phyloP scores from a whole-genome alignment of 2,797 vertebrate species.

The Oreochromis grahami region DNA sequence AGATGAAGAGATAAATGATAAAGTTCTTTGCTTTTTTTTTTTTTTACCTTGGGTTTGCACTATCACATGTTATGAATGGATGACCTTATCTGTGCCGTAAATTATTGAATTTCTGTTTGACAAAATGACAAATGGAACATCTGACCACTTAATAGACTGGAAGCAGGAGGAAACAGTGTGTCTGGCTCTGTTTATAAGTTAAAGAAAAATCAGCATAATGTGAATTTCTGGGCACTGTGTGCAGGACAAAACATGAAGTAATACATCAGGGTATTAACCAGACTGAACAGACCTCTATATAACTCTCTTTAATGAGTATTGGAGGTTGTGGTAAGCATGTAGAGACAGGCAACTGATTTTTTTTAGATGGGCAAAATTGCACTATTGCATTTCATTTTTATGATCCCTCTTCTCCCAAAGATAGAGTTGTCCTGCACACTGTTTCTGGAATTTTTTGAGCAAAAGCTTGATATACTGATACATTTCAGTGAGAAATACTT shows the following conservation, averaged over 20 bases:
- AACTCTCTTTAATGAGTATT: background rate
- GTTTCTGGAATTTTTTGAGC: background rate
- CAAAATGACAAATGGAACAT: background rate
- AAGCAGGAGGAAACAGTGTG: background rate
- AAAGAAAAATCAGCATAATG: background rate
- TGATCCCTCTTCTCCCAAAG: background rate
- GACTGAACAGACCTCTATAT: background rate
- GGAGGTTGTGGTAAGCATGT: background rate
- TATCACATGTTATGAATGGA: background rate
- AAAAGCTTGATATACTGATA: background rate
- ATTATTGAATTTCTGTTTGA: background rate
- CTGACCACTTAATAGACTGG: background rate
- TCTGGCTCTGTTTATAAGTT: background rate
- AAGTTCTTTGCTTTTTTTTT: background rate
- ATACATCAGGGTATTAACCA: background rate
- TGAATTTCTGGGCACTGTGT: background rate
- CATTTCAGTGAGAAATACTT: background rate
- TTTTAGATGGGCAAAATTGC: background rate
- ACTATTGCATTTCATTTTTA: background rate
- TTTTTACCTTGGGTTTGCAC: background rate
- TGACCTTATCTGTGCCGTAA: background rate
- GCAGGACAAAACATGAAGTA: background rate
- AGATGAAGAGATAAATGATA: background rate
- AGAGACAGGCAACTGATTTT: background rate
- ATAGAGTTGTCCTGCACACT: background rate